Conservation (phyloP, 2,113 vertebrate genomes). For the Elaphurus davidianus region DNA sequence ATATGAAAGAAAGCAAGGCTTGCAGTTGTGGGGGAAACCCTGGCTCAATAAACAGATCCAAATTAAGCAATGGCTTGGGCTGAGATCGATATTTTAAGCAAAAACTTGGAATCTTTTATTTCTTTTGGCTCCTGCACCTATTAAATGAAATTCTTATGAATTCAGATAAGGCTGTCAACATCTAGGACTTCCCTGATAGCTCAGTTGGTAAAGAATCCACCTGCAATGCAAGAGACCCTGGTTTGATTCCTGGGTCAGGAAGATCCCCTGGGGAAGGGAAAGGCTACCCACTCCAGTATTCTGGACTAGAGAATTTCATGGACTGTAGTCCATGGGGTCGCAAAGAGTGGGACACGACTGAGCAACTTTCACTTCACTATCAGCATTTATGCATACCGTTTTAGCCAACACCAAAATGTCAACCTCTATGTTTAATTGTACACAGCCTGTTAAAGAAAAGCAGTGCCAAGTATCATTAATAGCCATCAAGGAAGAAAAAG, state of each 20-base stretch:
- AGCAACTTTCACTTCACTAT: background rate
- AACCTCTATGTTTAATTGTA: slow-evolving; percentile 16
- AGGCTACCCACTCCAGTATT: background rate
- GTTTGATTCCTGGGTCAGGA: background rate
- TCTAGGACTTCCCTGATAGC: background rate
- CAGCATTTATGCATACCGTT: background rate
- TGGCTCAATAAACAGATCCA: background rate
- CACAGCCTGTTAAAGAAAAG: background rate
- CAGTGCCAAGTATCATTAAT: slow-evolving; percentile 15
- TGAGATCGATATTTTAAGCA: slow-evolving; percentile 1
- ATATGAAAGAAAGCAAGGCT: background rate
- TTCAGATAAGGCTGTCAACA: background rate
- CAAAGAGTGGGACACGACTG: background rate
- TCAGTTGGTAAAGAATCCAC: background rate
- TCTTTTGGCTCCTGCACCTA: background rate
- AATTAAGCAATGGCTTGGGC: slow-evolving; percentile 13
- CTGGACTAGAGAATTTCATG: background rate
- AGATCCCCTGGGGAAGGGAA: background rate
- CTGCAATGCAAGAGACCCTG: background rate
- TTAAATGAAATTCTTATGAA: background rate
- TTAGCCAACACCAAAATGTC: slow-evolving; percentile 33
- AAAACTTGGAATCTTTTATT: background rate
- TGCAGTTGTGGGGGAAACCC: background rate
- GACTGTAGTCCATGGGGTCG: background rate
- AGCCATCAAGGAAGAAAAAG: slow-evolving; percentile 16